Conservation (phyloP, 64 coral and sea anemone genomes). For the Actinia tenebrosa region DNA sequence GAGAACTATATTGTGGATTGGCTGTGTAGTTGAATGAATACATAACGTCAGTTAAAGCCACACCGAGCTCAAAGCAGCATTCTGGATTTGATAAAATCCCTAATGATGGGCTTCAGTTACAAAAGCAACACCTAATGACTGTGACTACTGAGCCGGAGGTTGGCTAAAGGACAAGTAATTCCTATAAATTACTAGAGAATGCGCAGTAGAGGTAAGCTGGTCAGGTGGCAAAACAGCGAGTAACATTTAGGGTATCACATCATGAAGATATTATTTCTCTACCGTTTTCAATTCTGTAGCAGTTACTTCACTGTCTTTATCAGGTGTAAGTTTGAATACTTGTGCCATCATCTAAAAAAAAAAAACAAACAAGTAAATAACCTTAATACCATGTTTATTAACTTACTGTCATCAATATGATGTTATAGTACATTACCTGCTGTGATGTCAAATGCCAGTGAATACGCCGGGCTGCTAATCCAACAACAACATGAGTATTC, state of each 20-base stretch:
- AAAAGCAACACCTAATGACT: too few species aligned
- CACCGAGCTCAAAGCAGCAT: too few species aligned
- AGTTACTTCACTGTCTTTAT: constrained; percentile 15
- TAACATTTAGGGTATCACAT: not conserved
- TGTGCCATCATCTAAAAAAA: constrained; percentile 62
- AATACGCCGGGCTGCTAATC: constrained; percentile 70
- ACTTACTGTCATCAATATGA: too few species aligned
- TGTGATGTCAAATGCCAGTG: constrained; percentile 84
- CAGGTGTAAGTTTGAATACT: constrained; percentile 58
- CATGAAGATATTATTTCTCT: constrained; percentile 9
- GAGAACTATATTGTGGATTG: constrained; percentile 37
- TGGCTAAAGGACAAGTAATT: too few species aligned
- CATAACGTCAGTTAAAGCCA: not conserved
- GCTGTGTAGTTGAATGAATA: constrained; percentile 12
- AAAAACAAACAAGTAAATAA: constrained; percentile 1
- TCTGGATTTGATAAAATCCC: too few species aligned
- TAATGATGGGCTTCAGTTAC: too few species aligned
- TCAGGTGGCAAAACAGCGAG: too few species aligned
- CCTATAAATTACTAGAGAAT: too few species aligned
- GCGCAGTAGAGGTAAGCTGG: too few species aligned
- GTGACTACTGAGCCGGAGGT: too few species aligned
- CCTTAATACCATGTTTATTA: not conserved
- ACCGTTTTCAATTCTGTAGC: constrained; percentile 15
- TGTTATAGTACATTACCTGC: not conserved
- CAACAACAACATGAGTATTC: constrained; percentile 73